phyloP scores from a whole-genome alignment of 2,888 invertebrate species.

The Leuctra nigra region DNA sequence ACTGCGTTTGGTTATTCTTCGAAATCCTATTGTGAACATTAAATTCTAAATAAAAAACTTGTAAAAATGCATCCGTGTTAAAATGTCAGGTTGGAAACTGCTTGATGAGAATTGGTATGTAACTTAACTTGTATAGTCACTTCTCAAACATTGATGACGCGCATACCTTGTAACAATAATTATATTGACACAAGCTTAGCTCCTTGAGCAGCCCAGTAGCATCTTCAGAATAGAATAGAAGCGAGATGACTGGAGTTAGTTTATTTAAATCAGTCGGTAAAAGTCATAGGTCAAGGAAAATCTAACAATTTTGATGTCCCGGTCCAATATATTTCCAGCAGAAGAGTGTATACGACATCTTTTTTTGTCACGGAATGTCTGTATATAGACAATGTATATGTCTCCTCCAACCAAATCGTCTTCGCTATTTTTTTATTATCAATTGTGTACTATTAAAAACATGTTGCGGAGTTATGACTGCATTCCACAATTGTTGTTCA shows the following conservation, averaged over 20 bases:
- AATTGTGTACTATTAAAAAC: conserved; percentile 12
- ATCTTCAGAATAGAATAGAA: background rate
- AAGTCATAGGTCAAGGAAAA: conserved; percentile 5
- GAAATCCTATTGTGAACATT: conserved; percentile 10
- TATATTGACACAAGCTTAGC: background rate
- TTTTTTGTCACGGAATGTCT: background rate
- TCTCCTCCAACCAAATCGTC: conserved; percentile 6
- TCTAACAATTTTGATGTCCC: too few species aligned
- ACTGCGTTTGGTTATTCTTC: background rate
- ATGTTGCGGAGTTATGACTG: conserved; percentile 7
- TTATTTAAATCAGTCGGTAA: conserved; percentile 5
- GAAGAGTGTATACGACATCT: background rate
- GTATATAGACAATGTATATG: conserved; percentile 8
- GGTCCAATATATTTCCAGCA: too few species aligned
- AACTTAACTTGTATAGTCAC: conserved; percentile 10
- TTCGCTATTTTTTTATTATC: conserved; percentile 1
- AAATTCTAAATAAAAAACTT: conserved; percentile 11
- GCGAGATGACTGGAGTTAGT: background rate
- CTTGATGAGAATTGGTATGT: conserved; percentile 7
- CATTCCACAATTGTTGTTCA: background rate
- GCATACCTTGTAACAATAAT: background rate
- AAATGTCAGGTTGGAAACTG: background rate
- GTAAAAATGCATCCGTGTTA: conserved; percentile 7
- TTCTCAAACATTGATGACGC: conserved; percentile 1
- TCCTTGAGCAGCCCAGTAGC: background rate